A percentile compares a stretch with the other conserved stretches of the same genome.
Evolutionary conservation across 1,140 invertebrate species (phyloP).

Genomic region (Diorhabda sublineata): DNA sequence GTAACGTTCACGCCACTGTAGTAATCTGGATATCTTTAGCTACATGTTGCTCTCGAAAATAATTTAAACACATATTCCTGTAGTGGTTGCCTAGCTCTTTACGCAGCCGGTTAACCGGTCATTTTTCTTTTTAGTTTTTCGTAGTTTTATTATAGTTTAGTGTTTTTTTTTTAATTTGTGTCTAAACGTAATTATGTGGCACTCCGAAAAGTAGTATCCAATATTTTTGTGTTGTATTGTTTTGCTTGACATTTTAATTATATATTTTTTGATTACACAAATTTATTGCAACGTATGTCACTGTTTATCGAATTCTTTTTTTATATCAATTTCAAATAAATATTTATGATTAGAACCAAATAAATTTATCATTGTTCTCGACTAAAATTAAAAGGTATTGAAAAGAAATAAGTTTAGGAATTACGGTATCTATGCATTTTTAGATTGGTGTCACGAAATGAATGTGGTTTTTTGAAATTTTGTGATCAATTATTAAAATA

Average conservation of each 20-base stretch:
- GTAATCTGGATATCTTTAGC: conserved; percentile 13
- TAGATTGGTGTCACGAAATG: too few species aligned
- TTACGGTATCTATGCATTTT: too few species aligned
- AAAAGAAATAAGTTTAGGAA: too few species aligned
- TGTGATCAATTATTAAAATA: too few species aligned
- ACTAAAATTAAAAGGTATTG: too few species aligned
- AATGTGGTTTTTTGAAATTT: too few species aligned
- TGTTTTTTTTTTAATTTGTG: neutral
- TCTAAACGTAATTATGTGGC: neutral
- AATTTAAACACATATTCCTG: neutral
- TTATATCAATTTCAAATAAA: too few species aligned
- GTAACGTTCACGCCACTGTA: neutral
- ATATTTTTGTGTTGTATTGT: neutral
- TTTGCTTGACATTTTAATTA: neutral
- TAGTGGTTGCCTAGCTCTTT: conserved; percentile 5
- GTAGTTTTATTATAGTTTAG: conserved; percentile 6
- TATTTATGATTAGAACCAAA: too few species aligned
- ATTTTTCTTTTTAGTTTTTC: neutral
- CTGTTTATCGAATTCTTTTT: neutral
- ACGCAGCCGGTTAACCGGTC: conserved; percentile 7
- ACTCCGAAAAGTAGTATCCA: neutral
- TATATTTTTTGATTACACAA: neutral
- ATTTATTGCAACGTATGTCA: neutral
- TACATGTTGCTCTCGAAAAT: conserved; percentile 10
- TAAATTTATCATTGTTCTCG: too few species aligned